A percentile compares a stretch with the other conserved stretches of the same genome.
These are phyloP conservation scores for Netelia virgata DNA, from an alignment of 2,888 invertebrate genomes.

Conservation along the genomic window DNA sequence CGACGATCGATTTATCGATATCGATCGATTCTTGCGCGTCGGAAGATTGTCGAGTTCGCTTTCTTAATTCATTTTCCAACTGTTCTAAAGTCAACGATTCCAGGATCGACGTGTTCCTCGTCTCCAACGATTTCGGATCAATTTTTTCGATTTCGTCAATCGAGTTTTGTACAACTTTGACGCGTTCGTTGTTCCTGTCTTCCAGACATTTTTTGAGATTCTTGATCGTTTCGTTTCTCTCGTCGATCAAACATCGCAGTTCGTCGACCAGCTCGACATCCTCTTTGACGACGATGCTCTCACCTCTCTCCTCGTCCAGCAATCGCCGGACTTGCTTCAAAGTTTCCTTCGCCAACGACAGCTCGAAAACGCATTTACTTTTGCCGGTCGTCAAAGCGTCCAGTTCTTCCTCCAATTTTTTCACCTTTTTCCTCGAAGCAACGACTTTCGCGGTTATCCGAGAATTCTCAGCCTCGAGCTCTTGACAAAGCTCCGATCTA, in stretches of 20 bases:
- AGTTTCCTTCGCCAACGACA: slow-evolving; percentile 71
- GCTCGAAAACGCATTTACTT: slow-evolving; percentile 73
- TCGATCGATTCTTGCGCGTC: slow-evolving; percentile 48
- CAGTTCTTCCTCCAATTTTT: slow-evolving; percentile 72
- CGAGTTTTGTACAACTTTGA: not conserved
- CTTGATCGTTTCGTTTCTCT: slow-evolving; percentile 60
- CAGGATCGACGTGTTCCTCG: slow-evolving; percentile 17
- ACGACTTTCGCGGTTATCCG: slow-evolving; percentile 69
- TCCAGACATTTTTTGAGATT: slow-evolving; percentile 57
- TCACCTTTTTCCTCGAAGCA: slow-evolving; percentile 69
- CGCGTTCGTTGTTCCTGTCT: slow-evolving; percentile 44
- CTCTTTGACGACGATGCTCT: slow-evolving; percentile 26
- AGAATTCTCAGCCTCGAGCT: slow-evolving; percentile 72
- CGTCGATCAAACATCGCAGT: slow-evolving; percentile 64
- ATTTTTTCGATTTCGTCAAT: slow-evolving; percentile 35
- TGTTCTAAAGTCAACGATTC: slow-evolving; percentile 53
- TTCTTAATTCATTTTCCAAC: slow-evolving; percentile 61
- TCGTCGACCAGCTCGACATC: slow-evolving; percentile 52
- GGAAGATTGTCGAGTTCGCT: slow-evolving; percentile 35
- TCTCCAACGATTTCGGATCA: slow-evolving; percentile 44
- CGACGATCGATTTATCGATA: slow-evolving; percentile 42
- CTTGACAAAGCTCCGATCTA: slow-evolving; percentile 56
- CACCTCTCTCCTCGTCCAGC: slow-evolving; percentile 57
- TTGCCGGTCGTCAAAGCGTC: slow-evolving; percentile 72
- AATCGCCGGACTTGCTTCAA: slow-evolving; percentile 70